Evolutionary conservation across 2,797 vertebrate species (phyloP).

Genomic region (Tragelaphus eurycerus): DNA sequence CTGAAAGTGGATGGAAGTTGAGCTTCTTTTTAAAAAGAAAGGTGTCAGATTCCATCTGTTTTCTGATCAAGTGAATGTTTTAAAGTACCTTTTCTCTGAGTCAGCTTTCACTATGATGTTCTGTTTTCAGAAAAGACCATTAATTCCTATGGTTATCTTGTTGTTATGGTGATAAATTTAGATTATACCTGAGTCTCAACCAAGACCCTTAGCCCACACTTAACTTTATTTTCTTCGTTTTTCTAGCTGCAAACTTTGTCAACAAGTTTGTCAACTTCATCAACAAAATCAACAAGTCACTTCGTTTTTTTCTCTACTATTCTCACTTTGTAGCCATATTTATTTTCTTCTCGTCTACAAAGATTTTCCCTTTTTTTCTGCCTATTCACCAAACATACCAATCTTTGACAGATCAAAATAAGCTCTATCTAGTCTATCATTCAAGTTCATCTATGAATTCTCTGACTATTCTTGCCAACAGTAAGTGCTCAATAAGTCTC

Average conservation of each 20-base stretch:
- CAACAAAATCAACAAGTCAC: not conserved
- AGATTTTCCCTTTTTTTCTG: not conserved
- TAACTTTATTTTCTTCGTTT: not conserved
- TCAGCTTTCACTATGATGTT: not conserved
- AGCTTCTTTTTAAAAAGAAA: not conserved
- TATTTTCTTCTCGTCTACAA: not conserved
- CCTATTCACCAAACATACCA: not conserved
- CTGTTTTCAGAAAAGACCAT: not conserved
- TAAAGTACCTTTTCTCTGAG: not conserved
- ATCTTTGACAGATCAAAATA: not conserved
- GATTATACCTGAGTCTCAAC: not conserved
- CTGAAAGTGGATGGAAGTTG: not conserved
- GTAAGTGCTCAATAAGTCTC: not conserved
- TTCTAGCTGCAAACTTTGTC: not conserved
- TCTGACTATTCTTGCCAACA: not conserved
- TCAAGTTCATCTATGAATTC: not conserved
- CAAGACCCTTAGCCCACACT: not conserved
- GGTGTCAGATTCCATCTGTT: not conserved
- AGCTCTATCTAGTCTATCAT: not conserved
- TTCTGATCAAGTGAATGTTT: not conserved
- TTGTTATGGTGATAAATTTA: not conserved
- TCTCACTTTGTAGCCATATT: not conserved
- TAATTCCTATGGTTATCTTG: not conserved
- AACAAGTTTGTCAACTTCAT: not conserved
- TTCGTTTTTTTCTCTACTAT: not conserved